Conservation (phyloP, 2,113 vertebrate genomes). For the Halcyon senegalensis region DNA sequence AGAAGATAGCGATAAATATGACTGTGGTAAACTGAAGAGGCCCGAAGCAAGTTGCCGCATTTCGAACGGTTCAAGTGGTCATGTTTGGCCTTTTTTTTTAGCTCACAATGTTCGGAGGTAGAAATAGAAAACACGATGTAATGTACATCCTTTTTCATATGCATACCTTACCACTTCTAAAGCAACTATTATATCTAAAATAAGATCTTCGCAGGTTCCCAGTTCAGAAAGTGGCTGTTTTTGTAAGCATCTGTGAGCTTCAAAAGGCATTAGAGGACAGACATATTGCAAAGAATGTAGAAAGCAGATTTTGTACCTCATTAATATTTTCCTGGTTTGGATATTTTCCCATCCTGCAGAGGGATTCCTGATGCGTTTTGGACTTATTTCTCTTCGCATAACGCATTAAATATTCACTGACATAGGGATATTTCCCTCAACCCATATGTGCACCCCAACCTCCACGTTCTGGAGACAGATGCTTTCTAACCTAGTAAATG, state of each 20-base stretch:
- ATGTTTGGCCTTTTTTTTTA: not conserved
- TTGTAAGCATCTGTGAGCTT: not conserved
- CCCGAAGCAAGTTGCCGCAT: not conserved
- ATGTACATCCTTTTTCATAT: not conserved
- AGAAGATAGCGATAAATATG: not conserved
- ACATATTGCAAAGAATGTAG: not conserved
- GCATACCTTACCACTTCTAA: not conserved
- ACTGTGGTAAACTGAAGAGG: not conserved
- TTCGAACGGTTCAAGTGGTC: not conserved
- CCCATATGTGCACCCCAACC: not conserved
- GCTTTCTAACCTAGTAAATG: not conserved
- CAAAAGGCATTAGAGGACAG: not conserved
- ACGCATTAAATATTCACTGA: not conserved
- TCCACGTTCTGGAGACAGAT: not conserved
- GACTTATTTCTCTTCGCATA: conserved; percentile 2
- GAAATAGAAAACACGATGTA: not conserved
- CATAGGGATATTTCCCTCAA: not conserved
- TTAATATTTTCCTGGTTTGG: conserved; percentile 15
- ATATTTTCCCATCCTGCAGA: not conserved
- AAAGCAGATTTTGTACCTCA: conserved; percentile 1
- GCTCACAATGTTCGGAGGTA: not conserved
- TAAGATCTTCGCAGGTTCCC: not conserved
- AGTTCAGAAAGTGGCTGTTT: not conserved
- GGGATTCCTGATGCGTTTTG: not conserved
- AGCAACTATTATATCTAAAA: not conserved